Base-by-base conservation (phyloP, 2,888 invertebrate species). In the Melitaea athalia region DNA sequence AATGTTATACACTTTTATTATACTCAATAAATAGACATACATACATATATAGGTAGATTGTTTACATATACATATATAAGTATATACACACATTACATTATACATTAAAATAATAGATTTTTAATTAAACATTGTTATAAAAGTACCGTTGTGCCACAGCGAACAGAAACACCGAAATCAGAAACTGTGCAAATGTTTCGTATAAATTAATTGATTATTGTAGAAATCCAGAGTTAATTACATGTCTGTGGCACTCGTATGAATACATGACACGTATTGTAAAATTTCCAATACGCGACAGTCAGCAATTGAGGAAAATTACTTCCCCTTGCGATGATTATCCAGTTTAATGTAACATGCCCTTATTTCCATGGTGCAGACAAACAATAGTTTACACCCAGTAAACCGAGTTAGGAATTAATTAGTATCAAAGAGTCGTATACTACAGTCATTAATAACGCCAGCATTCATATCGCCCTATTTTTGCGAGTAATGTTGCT, bases 401-500 rank as follows among this genome's bases (percentile, higher is more conserved):
- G 47, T 52, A 65, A 61, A 53, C n/a, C 50, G n/a, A 65, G 62
- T 70, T 66, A 52, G 17, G 38, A 67, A 64, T 69, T 71, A 70
- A 70, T 64, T 52, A 63, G 15, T 52, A 50, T 60, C 24, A 71
- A 74, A 67, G 73, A 57, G 52, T 59, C 69, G 45, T 72, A 61
- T 63, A 72, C 75, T 76, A 74, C 78, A 79, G 81, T 82, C 86
- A 85, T 88, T 85, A 88, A 87, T 89, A 80, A 82, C 70, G 64
- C 10, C 83, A 78, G 76, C 69, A 74, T 78, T 85, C 86, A 80
- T 83, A 71, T 75, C 72, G 73, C 72, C 75, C 76, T 70, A 71
- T 77, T 83, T 85, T 83, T 81, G 81, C 78, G 80, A 78, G 77
- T 73, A 73, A 78, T 79, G 72, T 81, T 79, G 89, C 88, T 82